phyloP scores from a whole-genome alignment of 1,140 invertebrate genomes.

The Caerostris extrusa region DNA sequence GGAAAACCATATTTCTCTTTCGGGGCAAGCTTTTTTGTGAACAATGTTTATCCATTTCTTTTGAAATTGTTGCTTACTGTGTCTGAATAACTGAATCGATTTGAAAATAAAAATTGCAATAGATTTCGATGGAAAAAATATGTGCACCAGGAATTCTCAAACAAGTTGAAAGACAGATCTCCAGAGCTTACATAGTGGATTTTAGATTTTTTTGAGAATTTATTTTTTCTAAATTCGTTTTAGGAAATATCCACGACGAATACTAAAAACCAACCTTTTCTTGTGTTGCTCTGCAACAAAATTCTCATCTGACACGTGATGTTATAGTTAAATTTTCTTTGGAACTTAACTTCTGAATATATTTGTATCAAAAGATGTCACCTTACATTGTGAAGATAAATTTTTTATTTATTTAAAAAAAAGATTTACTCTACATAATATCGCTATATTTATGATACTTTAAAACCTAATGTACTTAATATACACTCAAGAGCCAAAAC shows the following conservation, averaged over 20 bases:
- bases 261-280: neutral
- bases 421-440: too few relatives aligned
- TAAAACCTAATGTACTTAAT: too few relatives aligned
- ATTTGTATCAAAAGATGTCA: too few relatives aligned
- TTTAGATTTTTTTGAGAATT: neutral
- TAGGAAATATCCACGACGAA: neutral
- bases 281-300: neutral
- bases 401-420: too few relatives aligned
- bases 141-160: too few relatives aligned
- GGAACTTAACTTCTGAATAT: neutral
- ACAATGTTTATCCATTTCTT: constrained; percentile 13
- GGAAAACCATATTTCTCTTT: neutral
- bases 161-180: neutral
- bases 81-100: constrained; percentile 21
- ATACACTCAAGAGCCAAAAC: too few relatives aligned
- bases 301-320: neutral
- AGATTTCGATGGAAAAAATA: too few relatives aligned
- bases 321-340: neutral
- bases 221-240: neutral
- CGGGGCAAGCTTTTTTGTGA: neutral
- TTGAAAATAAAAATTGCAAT: neutral
- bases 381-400: too few relatives aligned
- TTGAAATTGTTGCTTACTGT: neutral
- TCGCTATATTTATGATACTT: too few relatives aligned
- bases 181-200: neutral